A percentile compares a stretch with the other conserved stretches of the same genome.
These are phyloP conservation scores for Acromyrmex echinatior DNA, from an alignment of 1,140 invertebrate species.

Conservation along the genomic window DNA sequence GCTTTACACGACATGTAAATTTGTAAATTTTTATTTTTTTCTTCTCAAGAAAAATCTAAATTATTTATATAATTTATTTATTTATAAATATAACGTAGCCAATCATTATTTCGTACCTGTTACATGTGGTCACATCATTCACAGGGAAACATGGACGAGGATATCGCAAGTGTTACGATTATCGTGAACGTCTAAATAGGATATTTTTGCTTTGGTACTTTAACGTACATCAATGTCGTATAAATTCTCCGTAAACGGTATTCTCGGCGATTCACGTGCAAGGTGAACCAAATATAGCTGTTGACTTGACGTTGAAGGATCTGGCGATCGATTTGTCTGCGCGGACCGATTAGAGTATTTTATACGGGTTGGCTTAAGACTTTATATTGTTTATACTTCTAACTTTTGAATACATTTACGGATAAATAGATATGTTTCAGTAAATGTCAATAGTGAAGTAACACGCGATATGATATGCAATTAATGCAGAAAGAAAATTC, in stretches of 20 bases:
- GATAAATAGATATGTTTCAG: not conserved
- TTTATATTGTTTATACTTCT: not conserved
- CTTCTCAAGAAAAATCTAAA: not conserved
- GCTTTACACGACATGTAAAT: not conserved
- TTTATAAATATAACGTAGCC: not conserved
- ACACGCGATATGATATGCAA: not conserved
- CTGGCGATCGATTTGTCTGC: constrained; percentile 61
- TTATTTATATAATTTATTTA: too few relatives aligned
- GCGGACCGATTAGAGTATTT: constrained; percentile 17
- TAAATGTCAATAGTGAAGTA: not conserved
- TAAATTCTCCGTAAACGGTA: constrained; percentile 31
- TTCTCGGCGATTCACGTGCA: constrained; percentile 63
- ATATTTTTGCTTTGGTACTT: constrained; percentile 33
- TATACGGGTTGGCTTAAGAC: not conserved
- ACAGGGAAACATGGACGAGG: not conserved
- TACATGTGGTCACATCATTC: not conserved
- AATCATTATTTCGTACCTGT: not conserved
- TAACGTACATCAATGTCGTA: constrained; percentile 29
- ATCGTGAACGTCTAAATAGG: not conserved
- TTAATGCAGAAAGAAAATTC: not conserved
- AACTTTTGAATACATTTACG: not conserved
- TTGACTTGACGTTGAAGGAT: constrained; percentile 51
- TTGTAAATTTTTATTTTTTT: not conserved
- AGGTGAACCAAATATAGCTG: constrained; percentile 68
- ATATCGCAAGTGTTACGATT: not conserved